These are phyloP conservation scores for Dicyrtoma fusca DNA, from an alignment of 2,888 invertebrate genomes.

Conservation along the genomic window DNA sequence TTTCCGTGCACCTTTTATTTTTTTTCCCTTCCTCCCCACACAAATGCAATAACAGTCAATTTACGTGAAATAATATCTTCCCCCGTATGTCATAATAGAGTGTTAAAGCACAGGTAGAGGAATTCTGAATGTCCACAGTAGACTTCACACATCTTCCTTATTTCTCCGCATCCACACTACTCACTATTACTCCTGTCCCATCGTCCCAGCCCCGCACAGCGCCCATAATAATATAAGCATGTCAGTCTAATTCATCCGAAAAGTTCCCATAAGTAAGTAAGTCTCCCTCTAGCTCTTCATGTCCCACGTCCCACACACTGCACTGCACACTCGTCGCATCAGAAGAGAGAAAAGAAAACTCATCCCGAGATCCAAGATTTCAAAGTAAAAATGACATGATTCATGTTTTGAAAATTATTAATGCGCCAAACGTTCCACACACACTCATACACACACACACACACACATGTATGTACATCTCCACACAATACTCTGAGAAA, in stretches of 20 bases:
- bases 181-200: no score
- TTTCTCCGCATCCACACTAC: background rate
- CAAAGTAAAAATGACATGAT: slow-evolving; percentile 40
- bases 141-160: slow-evolving; percentile 8
- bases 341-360: slow-evolving; percentile 26
- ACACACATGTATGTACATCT: no score
- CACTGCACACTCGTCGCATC: slow-evolving; percentile 11
- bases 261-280: no score
- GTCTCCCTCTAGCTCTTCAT: no score
- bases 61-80: slow-evolving; percentile 47
- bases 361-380: slow-evolving; percentile 39
- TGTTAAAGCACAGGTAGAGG: slow-evolving; percentile 40
- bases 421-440: slow-evolving; percentile 34
- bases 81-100: slow-evolving; percentile 43
- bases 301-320: no score
- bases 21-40: slow-evolving; percentile 1
- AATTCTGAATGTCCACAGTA: slow-evolving; percentile 12
- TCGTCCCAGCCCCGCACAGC: background rate
- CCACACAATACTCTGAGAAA: no score
- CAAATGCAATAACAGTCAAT: slow-evolving; percentile 47
- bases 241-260: slow-evolving; percentile 28
- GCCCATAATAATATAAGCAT: background rate
- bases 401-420: slow-evolving; percentile 39
- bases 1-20: slow-evolving; percentile 30
- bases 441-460: no score